A percentile compares a stretch with the other conserved stretches of the same genome.
phyloP scores from a whole-genome alignment of 2,113 vertebrate genomes.

The Glaucomys volans region DNA sequence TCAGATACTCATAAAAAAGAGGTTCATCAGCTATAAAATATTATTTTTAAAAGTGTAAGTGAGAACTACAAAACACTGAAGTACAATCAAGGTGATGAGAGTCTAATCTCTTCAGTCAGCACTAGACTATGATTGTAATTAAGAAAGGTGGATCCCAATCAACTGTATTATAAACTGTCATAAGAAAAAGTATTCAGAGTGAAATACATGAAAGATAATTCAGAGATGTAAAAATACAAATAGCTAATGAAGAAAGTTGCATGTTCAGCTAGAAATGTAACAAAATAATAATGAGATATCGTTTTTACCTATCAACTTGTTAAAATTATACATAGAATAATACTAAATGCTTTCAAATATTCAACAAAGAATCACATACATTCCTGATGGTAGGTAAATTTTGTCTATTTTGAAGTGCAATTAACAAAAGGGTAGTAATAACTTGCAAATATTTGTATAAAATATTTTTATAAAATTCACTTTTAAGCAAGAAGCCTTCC shows the following conservation, averaged over 20 bases:
- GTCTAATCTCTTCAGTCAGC: neutral
- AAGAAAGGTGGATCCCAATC: constrained; percentile 45
- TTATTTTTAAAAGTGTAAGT: neutral
- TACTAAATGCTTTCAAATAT: neutral
- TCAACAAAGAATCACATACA: neutral
- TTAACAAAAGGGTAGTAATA: neutral
- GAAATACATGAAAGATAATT: constrained; percentile 44
- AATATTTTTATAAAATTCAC: neutral
- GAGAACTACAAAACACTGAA: constrained; percentile 38
- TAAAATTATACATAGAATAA: constrained; percentile 33
- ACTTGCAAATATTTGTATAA: constrained; percentile 1
- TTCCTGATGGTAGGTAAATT: neutral
- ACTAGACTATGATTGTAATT: constrained; percentile 55
- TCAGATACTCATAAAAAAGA: neutral
- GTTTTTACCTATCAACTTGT: constrained; percentile 32
- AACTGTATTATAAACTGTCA: constrained; percentile 29
- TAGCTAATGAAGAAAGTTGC: constrained; percentile 2
- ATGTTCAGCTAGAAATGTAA: neutral
- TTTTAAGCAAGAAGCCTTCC: neutral
- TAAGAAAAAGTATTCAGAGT: constrained; percentile 18
- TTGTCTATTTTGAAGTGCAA: neutral
- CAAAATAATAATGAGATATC: neutral
- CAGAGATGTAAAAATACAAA: constrained; percentile 51
- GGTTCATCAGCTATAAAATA: constrained; percentile 16
- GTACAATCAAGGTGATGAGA: constrained; percentile 23